Evolutionary conservation across 2,888 invertebrate genomes (phyloP).

Genomic region (Chloroclystis v-ata): DNA sequence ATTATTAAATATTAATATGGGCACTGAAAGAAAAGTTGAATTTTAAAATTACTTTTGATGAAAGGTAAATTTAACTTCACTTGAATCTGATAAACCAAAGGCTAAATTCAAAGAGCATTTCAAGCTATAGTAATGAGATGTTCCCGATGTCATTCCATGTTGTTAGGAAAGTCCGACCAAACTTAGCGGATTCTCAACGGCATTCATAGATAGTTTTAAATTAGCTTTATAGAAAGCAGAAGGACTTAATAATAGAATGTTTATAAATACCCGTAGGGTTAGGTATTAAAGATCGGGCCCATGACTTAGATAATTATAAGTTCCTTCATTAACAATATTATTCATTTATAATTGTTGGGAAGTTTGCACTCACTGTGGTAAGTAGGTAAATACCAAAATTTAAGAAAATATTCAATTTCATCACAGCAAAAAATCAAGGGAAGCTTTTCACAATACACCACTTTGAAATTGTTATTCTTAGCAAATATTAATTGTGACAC

Average conservation of each 20-base stretch:
- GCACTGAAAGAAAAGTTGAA: no score
- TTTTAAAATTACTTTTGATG: no score
- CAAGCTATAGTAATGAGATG: not conserved
- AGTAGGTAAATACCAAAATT: not conserved
- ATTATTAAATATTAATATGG: no score
- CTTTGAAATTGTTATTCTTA: no score
- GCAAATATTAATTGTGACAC: no score
- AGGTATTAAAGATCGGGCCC: constrained; percentile 68
- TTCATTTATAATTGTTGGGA: constrained; percentile 22
- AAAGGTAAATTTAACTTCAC: not conserved
- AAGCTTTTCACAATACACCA: no score
- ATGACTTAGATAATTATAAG: constrained; percentile 69
- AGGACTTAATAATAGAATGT: constrained; percentile 54
- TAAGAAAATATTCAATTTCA: no score
- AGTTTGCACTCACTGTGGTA: constrained; percentile 3
- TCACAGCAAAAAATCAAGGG: no score
- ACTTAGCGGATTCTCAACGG: constrained; percentile 35
- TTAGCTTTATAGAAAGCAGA: constrained; percentile 66
- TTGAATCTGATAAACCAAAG: constrained; percentile 2
- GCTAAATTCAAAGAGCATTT: not conserved
- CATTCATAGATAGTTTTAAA: constrained; percentile 60
- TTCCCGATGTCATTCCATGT: constrained; percentile 24
- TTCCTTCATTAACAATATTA: constrained; percentile 54
- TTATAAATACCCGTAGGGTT: constrained; percentile 61
- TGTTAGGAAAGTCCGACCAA: constrained; percentile 31